Evolutionary conservation across 2,888 invertebrate genomes (phyloP).

Genomic region (Tenthredo notha): DNA sequence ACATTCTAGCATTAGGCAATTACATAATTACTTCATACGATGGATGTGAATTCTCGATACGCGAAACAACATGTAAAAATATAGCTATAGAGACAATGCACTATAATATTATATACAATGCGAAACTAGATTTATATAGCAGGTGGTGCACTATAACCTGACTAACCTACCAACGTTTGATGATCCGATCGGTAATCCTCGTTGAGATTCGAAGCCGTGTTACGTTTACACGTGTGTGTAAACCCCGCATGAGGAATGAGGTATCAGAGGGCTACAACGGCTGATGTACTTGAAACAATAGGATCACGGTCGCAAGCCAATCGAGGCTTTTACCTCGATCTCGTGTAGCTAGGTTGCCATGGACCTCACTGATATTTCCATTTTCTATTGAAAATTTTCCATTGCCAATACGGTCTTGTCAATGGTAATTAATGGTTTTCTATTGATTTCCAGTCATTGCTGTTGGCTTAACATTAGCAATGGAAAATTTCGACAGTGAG

Average conservation of each 20-base stretch:
- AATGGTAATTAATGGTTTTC: neutral
- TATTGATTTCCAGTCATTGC: neutral
- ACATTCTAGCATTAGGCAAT: neutral
- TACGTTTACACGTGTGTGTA: neutral
- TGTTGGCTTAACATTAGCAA: neutral
- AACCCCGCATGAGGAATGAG: constrained; percentile 19
- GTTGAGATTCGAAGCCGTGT: neutral
- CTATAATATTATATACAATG: neutral
- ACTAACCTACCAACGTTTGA: constrained; percentile 5
- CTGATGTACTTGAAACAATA: constrained; percentile 44
- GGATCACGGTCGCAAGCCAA: constrained; percentile 31
- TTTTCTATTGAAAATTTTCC: neutral
- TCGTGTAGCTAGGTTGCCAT: neutral
- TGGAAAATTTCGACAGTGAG: neutral
- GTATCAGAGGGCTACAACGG: constrained; percentile 8
- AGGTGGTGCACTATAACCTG: neutral
- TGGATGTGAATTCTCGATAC: neutral
- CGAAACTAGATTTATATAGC: neutral
- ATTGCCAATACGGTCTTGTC: neutral
- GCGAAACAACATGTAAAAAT: neutral
- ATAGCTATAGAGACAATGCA: neutral
- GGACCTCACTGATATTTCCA: neutral
- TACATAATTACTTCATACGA: neutral
- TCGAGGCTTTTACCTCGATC: neutral
- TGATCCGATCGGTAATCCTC: constrained; percentile 29